Percentiles rank a stretch among this genome's conserved stretches.
Evolutionary conservation across 1,140 invertebrate species (phyloP).

Genomic region (Bombus polaris): DNA sequence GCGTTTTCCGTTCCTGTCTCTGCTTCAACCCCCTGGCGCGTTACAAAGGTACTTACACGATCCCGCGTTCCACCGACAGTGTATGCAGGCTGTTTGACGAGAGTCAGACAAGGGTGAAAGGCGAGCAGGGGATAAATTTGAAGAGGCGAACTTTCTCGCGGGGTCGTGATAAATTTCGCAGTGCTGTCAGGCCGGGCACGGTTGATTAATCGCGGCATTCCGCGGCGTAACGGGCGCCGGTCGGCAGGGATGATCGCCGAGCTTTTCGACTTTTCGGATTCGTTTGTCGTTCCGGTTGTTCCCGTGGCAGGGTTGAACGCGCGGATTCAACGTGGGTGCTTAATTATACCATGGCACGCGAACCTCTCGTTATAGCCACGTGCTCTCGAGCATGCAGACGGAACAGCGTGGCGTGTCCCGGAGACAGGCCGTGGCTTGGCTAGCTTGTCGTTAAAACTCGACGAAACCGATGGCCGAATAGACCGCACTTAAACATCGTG

Average conservation of each 20-base stretch:
- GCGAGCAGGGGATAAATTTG: too few relatives aligned
- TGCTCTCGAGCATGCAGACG: slow-evolving; percentile 51
- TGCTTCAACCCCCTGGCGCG: neutral
- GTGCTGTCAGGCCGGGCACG: slow-evolving; percentile 5
- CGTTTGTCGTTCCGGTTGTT: slow-evolving; percentile 54
- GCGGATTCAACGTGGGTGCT: slow-evolving; percentile 50
- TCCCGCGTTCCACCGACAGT: neutral
- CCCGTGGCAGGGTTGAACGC: neutral
- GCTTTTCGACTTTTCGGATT: slow-evolving; percentile 60
- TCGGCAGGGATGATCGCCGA: slow-evolving; percentile 35
- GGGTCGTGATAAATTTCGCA: slow-evolving; percentile 36
- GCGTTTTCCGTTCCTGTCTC: neutral
- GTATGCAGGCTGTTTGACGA: neutral
- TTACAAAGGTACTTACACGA: neutral
- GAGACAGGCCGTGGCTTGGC: slow-evolving; percentile 41
- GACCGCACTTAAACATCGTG: slow-evolving; percentile 21
- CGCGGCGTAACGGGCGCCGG: slow-evolving; percentile 37
- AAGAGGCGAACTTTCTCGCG: slow-evolving; percentile 37
- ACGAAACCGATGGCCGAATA: neutral
- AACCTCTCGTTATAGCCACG: slow-evolving; percentile 59
- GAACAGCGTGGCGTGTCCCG: slow-evolving; percentile 38
- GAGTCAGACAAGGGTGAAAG: neutral
- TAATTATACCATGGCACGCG: slow-evolving; percentile 61
- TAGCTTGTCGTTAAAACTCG: slow-evolving; percentile 30
- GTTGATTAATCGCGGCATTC: slow-evolving; percentile 48